These are phyloP conservation scores for Muntiacus reevesi DNA, from an alignment of 2,113 vertebrate genomes.

Conservation along the genomic window DNA sequence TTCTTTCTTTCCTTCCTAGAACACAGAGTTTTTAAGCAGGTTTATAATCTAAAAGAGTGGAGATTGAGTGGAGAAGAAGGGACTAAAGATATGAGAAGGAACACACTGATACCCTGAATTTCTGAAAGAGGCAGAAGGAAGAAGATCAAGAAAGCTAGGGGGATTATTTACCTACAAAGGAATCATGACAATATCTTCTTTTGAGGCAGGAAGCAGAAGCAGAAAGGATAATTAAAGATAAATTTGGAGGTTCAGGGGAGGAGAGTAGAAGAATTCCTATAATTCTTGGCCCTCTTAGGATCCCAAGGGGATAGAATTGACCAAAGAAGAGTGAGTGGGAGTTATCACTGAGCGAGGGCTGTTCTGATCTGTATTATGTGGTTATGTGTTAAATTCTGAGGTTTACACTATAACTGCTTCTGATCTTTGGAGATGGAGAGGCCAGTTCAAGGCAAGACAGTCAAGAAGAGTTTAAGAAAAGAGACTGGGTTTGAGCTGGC, in stretches of 20 bases:
- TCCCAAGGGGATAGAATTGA: too few relatives aligned
- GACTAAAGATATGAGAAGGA: background rate
- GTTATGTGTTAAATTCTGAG: background rate
- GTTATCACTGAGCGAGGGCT: background rate
- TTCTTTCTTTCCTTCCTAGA: background rate
- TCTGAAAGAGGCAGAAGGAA: background rate
- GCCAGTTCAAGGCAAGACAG: background rate
- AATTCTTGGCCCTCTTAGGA: background rate
- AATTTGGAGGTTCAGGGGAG: background rate
- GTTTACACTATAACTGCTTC: background rate
- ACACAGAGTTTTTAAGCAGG: background rate
- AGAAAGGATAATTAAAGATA: background rate
- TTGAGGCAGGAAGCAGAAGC: background rate
- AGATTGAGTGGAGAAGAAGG: background rate
- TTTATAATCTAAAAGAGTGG: background rate
- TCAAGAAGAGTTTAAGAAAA: background rate
- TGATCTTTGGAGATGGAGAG: background rate
- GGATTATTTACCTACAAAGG: background rate
- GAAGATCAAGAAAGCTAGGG: background rate
- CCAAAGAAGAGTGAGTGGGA: background rate
- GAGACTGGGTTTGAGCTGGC: background rate
- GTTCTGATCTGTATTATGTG: accelerated
- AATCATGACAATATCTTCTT: background rate
- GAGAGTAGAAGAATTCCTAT: background rate
- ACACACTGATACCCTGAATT: background rate